Base-by-base conservation (phyloP, 2,113 vertebrate genomes). In the Amphilophus citrinellus region DNA sequence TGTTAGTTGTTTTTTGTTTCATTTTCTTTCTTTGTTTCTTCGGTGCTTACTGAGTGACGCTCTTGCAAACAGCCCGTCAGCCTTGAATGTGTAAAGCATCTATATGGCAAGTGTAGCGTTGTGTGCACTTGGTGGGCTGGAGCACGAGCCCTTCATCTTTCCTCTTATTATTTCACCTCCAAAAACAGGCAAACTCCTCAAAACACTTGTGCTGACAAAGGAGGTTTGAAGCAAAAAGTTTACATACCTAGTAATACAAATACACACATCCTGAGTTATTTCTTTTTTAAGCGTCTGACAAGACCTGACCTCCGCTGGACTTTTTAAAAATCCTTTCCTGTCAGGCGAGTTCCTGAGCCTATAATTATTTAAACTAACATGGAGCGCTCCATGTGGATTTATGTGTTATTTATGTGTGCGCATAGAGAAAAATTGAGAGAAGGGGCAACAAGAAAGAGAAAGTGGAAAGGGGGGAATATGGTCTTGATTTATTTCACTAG, bases 401-500 rank as follows among this genome's bases (percentile, higher is more conserved):
- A 58, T 89, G 44, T 60, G 61, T 47, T 86, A 27, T 63, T 71
- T 79, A 56, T 79, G 61, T 68, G 20, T 53, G 44, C 37, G 2
- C 10, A 13, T 59, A 47, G 17, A 76, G 56, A 82, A 61, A 71
- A 66, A 73, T 10, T 27, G 22, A 47, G 13, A 37, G 7, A 79
- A 60, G 27, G 7, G 15, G 62, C 17, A 50, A 53, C 47, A 61
- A 79, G 71, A 78, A 56, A 50, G 62, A 62, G 35, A 79, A 82
- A 84, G 27, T 42, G n/a, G 58, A 78, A 66, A 65, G 63, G 50
- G 61, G 57, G 3, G 66, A 90, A 83, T 83, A 35, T 6, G 37
- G 50, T 77, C 27, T 61, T 84, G 61, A 92, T 91, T 92, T 87
- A 93, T 90, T 85, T n/a, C 76, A 62, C 76, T 18, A 5, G 24